Evolutionary conservation across 2,113 vertebrate genomes (phyloP), one percentile per base, ranked within the genome.

Genomic region (Oncorhynchus tshawytscha): DNA sequence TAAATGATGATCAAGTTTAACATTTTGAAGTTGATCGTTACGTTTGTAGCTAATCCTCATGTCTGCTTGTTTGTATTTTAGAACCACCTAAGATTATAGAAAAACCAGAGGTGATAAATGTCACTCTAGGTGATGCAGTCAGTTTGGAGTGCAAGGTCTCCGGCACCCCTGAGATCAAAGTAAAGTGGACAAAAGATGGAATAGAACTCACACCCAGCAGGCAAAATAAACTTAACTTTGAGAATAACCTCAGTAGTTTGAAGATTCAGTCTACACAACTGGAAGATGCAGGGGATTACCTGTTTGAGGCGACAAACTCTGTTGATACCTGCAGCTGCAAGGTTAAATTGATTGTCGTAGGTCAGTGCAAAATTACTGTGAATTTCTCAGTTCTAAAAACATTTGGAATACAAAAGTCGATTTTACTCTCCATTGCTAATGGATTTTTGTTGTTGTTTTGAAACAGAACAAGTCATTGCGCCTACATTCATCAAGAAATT

Each of bases 141-240:
- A 96, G 93, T 84, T 91, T 98, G 85, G 95, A 97, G 70, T 96
- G 95, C 80, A 95, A 94, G 59, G 92, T 97, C 72, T 88, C 91
- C 51, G 96, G 96, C 75, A 96, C 95, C 71, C 95, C 96, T 84
- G 95, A 96, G 75, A 94, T 98, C 73, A 93, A 89, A 87, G 91
- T 96, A n/a, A 96, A 87, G 84, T 98, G 96, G 96, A 93, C 88
- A 84, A 98, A 95, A 93, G 93, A 96, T 0, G 94, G 94, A 51
- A 96, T 91, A 82, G 94, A 95, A 76, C 88, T 98, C 31, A 87
- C 94, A 39, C 93, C 94, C 65, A 94, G 94, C 82, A 94, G 95
- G 92, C 95, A 95, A 67, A 94, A 94, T 72, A 92, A 91, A 1
- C 93, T 97, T 83, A 93, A 81, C 79, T 96, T 94, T 84, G 92